Conservation (phyloP, 1,140 invertebrate genomes). For the Schlechtendalia chinensis region DNA sequence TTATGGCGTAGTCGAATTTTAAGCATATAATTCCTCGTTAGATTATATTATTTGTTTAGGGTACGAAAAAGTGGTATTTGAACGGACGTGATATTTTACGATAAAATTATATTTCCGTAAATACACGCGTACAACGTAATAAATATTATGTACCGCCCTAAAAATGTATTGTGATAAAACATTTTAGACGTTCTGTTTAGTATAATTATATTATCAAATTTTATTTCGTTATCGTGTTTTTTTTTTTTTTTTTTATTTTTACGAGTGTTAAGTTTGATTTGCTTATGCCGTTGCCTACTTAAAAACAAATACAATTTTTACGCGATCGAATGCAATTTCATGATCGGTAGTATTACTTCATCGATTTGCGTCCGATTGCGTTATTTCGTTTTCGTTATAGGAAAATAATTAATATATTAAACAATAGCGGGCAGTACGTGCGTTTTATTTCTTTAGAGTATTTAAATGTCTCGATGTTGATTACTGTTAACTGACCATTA, state of each 20-base stretch:
- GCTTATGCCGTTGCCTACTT: too few relatives aligned
- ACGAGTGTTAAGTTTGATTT: neutral
- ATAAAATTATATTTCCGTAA: constrained; percentile 1
- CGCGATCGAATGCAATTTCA: too few relatives aligned
- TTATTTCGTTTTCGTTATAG: neutral
- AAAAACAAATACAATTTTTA: neutral
- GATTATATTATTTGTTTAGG: neutral
- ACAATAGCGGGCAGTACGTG: too few relatives aligned
- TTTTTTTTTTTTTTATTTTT: neutral
- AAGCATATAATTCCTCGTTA: neutral
- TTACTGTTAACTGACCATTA: neutral
- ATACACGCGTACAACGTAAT: neutral
- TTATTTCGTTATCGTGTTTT: neutral
- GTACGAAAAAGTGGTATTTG: neutral
- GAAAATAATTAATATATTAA: neutral
- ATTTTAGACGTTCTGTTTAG: constrained; percentile 23
- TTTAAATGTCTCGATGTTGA: neutral
- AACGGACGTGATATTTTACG: neutral
- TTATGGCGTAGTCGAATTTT: neutral
- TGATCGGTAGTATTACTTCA: neutral
- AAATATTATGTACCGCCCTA: neutral
- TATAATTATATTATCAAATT: neutral
- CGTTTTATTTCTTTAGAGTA: constrained; percentile 7
- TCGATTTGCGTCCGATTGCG: neutral
- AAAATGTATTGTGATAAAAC: constrained; percentile 32